phyloP scores from a whole-genome alignment of 2,797 vertebrate species.

The Simalia tracyae region DNA sequence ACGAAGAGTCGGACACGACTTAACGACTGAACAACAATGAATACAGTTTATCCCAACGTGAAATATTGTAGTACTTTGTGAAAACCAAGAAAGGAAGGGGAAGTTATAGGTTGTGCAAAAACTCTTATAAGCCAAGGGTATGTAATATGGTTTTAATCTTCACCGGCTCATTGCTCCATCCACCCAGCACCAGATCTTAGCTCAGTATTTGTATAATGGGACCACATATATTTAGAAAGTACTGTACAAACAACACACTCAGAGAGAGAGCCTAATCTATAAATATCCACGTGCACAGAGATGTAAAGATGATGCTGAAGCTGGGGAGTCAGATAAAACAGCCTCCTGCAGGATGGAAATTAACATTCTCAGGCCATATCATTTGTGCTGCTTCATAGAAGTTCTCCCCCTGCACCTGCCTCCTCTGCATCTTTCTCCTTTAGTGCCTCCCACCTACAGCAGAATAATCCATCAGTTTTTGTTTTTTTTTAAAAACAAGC shows the following conservation, averaged over 20 bases:
- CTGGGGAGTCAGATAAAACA: not conserved
- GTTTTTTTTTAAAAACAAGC: not conserved
- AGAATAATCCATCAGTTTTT: not conserved
- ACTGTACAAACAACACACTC: not conserved
- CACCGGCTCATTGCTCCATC: not conserved
- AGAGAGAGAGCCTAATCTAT: slow-evolving; percentile 25
- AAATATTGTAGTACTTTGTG: not conserved
- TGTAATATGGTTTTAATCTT: not conserved
- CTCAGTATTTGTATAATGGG: slow-evolving; percentile 14
- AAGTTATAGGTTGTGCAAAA: not conserved
- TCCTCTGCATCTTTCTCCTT: not conserved
- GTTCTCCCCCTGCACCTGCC: not conserved
- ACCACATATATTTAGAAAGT: slow-evolving; percentile 28
- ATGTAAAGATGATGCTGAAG: slow-evolving; percentile 20
- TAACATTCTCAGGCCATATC: not conserved
- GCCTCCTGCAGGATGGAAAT: slow-evolving; percentile 14
- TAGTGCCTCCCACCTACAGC: not conserved
- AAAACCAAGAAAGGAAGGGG: not conserved
- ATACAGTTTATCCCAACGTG: not conserved
- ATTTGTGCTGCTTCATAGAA: not conserved
- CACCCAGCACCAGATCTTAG: not conserved
- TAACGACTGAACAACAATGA: too few relatives aligned
- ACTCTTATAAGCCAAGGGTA: not conserved
- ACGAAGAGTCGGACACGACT: too few relatives aligned
- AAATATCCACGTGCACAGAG: slow-evolving; percentile 32